phyloP scores from a whole-genome alignment of 2,888 invertebrate species.

The Pammene aurita region DNA sequence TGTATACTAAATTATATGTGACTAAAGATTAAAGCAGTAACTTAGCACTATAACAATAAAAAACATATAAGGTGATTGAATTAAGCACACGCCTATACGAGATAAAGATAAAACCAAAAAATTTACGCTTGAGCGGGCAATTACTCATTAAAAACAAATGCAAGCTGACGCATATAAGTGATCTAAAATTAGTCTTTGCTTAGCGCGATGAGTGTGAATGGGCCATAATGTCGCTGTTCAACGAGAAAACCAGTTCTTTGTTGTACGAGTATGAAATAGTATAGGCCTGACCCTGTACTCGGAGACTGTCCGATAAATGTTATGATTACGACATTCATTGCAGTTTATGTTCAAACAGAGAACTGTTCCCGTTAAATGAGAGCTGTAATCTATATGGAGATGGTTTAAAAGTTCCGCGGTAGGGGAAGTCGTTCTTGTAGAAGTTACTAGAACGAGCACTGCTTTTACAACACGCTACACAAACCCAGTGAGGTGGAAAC shows the following conservation, averaged over 20 bases:
- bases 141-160: constrained; percentile 50
- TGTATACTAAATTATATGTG: too few species aligned
- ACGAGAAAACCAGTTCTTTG: constrained; percentile 67
- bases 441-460: constrained; percentile 55
- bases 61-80: background rate
- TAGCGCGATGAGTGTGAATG: constrained; percentile 51
- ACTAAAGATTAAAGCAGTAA: too few species aligned
- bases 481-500: constrained; percentile 59
- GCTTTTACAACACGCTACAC: constrained; percentile 50
- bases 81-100: background rate
- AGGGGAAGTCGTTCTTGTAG: constrained; percentile 53
- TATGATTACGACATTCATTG: constrained; percentile 52
- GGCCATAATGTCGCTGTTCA: constrained; percentile 54
- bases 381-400: constrained; percentile 46
- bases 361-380: background rate
- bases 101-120: constrained; percentile 26
- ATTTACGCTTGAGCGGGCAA: constrained; percentile 35
- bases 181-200: constrained; percentile 54
- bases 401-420: constrained; percentile 50
- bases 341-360: constrained; percentile 44
- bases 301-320: constrained; percentile 46
- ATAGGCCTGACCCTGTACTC: constrained; percentile 52
- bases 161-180: constrained; percentile 36
- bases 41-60: background rate
- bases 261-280: constrained; percentile 49